A percentile compares a stretch with the other conserved stretches of the same genome.
These are phyloP conservation scores for Manis pentadactyla DNA, from an alignment of 2,797 vertebrate species.

Conservation along the genomic window DNA sequence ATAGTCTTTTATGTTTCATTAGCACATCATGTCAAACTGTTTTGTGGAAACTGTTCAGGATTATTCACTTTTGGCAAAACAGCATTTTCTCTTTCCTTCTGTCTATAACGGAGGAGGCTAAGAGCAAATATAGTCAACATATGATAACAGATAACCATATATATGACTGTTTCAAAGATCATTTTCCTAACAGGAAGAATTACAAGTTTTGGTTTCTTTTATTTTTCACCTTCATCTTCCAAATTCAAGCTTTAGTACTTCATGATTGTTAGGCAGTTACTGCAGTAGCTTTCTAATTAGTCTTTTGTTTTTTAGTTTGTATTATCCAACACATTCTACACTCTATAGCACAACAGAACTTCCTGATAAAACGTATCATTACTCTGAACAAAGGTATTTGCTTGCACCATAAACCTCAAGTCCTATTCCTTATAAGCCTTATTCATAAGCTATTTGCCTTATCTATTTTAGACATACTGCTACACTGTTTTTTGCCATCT, in stretches of 20 bases:
- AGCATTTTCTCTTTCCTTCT: neutral
- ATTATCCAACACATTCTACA: neutral
- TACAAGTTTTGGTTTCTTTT: neutral
- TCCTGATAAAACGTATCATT: neutral
- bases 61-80: neutral
- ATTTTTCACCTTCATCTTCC: neutral
- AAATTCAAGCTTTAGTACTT: neutral
- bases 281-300: neutral
- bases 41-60: neutral
- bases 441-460: neutral
- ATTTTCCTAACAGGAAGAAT: slow-evolving; percentile 15
- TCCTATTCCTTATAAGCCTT: neutral
- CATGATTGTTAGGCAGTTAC: neutral
- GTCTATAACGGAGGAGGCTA: neutral
- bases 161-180: neutral
- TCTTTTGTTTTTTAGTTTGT: slow-evolving; percentile 16
- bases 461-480: no score
- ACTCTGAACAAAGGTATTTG: neutral
- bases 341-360: neutral
- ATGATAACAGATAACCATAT: neutral
- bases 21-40: neutral
- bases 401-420: neutral
- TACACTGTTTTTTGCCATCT: neutral
- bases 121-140: neutral
- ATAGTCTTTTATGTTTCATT: neutral